These are phyloP conservation scores for Hormaphis cornu DNA, from an alignment of 1,140 invertebrate species.

Conservation along the genomic window DNA sequence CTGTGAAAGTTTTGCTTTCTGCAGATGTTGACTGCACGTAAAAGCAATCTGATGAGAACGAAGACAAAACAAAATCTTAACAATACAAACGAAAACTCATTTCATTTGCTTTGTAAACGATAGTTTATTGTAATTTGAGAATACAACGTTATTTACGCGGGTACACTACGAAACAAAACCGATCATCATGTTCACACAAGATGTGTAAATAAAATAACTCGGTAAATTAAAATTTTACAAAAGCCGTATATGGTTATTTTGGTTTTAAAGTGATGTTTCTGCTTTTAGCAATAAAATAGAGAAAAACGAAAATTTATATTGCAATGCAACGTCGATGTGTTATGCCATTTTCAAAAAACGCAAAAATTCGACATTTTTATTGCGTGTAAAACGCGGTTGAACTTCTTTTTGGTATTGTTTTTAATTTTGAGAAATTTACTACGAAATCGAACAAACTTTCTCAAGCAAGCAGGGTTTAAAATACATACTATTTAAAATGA, in stretches of 20 bases:
- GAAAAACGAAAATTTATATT: no score
- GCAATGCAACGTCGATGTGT: no score
- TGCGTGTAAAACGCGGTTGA: neutral
- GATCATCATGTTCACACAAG: neutral
- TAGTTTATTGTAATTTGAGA: neutral
- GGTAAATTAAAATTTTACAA: slow-evolving; percentile 5
- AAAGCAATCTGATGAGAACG: neutral
- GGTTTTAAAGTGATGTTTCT: neutral
- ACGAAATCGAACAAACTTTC: slow-evolving; percentile 7
- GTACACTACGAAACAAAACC: neutral
- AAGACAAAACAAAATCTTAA: neutral
- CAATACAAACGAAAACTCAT: neutral
- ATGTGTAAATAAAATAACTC: neutral
- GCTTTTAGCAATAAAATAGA: no score
- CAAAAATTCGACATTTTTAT: neutral
- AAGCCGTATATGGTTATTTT: neutral
- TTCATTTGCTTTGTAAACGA: neutral
- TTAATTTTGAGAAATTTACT: slow-evolving; percentile 8
- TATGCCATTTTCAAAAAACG: neutral
- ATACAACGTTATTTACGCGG: neutral
- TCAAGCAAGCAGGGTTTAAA: slow-evolving; percentile 11
- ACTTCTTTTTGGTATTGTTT: neutral
- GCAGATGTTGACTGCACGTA: no score
- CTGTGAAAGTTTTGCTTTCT: no score
- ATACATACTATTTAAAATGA: slow-evolving; percentile 5